phyloP scores from a whole-genome alignment of 2,113 vertebrate species.

The Melanerpes aurifrons region DNA sequence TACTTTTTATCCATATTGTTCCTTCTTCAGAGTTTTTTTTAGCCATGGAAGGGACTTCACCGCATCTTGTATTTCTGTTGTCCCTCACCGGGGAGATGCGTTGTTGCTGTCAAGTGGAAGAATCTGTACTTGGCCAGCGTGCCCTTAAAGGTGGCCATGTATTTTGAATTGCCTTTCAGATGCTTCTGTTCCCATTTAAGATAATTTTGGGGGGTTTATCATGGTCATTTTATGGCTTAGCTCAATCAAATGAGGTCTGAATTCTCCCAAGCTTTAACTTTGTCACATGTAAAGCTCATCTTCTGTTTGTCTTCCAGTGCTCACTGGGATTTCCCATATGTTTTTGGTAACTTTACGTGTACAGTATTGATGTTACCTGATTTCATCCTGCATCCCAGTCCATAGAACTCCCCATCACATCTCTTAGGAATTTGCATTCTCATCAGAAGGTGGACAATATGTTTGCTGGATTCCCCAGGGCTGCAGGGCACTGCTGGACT shows the following conservation, averaged over 20 bases:
- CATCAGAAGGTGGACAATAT: fast-evolving
- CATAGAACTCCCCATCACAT: not conserved
- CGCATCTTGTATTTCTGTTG: not conserved
- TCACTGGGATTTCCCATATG: not conserved
- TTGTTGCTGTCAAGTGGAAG: not conserved
- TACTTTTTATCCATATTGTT: not conserved
- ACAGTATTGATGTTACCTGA: fast-evolving
- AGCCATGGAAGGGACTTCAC: not conserved
- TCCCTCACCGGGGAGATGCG: not conserved
- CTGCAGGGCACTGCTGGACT: not conserved
- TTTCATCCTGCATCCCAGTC: not conserved
- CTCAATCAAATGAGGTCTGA: not conserved
- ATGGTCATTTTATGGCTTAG: not conserved
- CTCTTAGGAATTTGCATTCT: not conserved
- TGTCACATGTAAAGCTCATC: not conserved
- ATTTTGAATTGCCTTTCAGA: not conserved
- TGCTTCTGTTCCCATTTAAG: not conserved
- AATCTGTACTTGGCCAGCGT: not conserved
- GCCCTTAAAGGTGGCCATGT: not conserved
- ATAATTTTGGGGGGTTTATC: not conserved
- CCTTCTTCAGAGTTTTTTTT: not conserved
- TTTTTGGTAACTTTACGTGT: not conserved
- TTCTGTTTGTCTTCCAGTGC: not conserved
- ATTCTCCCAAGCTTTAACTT: not conserved
- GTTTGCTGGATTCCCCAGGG: fast-evolving